Conservation (phyloP, 2,888 invertebrate genomes). For the Monochamus alternatus region DNA sequence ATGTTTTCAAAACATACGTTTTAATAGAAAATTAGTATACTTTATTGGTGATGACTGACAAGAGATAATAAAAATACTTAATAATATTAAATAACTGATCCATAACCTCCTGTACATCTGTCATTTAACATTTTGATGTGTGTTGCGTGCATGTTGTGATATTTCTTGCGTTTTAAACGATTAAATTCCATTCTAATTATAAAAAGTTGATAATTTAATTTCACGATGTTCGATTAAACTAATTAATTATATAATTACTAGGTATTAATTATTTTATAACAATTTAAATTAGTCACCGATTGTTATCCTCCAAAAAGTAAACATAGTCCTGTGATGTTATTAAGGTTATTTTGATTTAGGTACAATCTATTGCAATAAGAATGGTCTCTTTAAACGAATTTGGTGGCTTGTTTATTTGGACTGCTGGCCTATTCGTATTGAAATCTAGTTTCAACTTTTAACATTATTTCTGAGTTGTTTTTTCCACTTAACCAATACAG, state of each 20-base stretch:
- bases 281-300: not conserved
- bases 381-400: no score
- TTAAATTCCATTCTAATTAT: constrained; percentile 25
- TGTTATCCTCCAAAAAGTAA: not conserved
- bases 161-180: not conserved
- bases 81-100: constrained; percentile 13
- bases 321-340: not conserved
- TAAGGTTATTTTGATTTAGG: not conserved
- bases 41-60: not conserved
- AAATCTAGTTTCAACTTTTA: no score
- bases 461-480: no score
- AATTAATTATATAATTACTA: constrained; percentile 7
- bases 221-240: not conserved
- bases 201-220: constrained; percentile 10
- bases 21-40: constrained; percentile 23
- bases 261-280: constrained; percentile 5
- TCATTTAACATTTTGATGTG: constrained; percentile 7
- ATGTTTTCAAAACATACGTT: constrained; percentile 19
- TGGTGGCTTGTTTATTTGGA: no score
- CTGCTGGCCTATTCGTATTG: no score
- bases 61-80: not conserved
- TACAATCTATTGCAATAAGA: not conserved
- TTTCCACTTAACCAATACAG: no score
- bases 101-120: constrained; percentile 26
- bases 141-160: constrained; percentile 7